Evolutionary conservation across 1,140 invertebrate genomes (phyloP).

Genomic region (Schlechtendalia chinensis): DNA sequence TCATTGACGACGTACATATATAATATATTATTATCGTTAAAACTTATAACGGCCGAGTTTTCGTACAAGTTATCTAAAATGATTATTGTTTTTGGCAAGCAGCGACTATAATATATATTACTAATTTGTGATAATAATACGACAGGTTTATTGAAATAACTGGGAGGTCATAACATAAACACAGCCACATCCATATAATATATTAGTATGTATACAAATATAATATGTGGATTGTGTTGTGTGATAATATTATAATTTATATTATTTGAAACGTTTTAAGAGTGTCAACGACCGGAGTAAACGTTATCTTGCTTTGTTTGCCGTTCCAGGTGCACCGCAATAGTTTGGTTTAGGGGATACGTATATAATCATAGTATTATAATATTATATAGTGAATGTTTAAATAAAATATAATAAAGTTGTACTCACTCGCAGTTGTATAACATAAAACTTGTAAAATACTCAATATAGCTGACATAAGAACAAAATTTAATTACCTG

Average conservation of each 20-base stretch:
- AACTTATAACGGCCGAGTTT: neutral
- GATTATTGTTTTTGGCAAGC: neutral
- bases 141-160: neutral
- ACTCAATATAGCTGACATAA: neutral
- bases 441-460: neutral
- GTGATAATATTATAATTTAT: neutral
- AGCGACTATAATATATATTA: neutral
- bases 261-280: neutral
- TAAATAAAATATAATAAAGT: neutral
- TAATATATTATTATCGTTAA: neutral
- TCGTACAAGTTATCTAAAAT: neutral
- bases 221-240: no score
- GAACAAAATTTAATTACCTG: conserved; percentile 30
- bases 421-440: conserved; percentile 9
- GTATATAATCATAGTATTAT: neutral
- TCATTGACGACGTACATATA: no score
- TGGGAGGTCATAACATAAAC: neutral
- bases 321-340: conserved; percentile 1
- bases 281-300: conserved; percentile 22
- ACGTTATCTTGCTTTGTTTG: conserved; percentile 24
- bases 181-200: neutral
- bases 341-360: neutral
- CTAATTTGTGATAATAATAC: neutral
- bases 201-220: no score
- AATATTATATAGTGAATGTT: neutral